phyloP scores from a whole-genome alignment of 2,113 vertebrate genomes.

The Thryonomys swinderianus region DNA sequence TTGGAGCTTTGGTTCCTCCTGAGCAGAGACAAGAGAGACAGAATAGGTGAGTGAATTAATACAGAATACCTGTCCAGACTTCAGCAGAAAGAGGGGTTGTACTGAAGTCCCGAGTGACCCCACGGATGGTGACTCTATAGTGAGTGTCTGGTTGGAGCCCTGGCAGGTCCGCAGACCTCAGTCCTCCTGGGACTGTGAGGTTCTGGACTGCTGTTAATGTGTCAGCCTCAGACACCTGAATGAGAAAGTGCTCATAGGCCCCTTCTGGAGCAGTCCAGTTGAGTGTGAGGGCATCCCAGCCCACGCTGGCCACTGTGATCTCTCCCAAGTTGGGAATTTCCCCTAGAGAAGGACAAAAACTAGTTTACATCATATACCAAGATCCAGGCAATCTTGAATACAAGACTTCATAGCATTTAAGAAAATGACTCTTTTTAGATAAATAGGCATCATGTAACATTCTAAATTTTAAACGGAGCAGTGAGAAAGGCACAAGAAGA shows the following conservation, averaged over 20 bases:
- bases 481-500: neutral
- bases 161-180: constrained; percentile 86
- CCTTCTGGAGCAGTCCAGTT: constrained; percentile 92
- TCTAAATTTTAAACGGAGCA: neutral
- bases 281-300: constrained; percentile 94
- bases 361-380: constrained; percentile 48
- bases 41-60: neutral
- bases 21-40: neutral
- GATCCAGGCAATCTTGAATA: neutral
- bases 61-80: constrained; percentile 89
- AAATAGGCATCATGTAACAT: neutral
- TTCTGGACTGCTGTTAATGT: constrained; percentile 82
- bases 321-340: constrained; percentile 90
- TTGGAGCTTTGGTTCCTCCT: neutral
- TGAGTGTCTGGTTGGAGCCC: constrained; percentile 90
- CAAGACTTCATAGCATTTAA: neutral
- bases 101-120: constrained; percentile 87
- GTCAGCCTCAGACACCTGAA: constrained; percentile 92
- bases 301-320: constrained; percentile 88
- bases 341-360: constrained; percentile 91
- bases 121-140: constrained; percentile 90
- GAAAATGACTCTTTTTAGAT: constrained; percentile 10
- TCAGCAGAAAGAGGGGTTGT: constrained; percentile 90
- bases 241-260: constrained; percentile 90
- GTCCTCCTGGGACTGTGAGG: constrained; percentile 87